Evolutionary conservation across 2,113 vertebrate species (phyloP).

Genomic region (Neoarius graeffei): DNA sequence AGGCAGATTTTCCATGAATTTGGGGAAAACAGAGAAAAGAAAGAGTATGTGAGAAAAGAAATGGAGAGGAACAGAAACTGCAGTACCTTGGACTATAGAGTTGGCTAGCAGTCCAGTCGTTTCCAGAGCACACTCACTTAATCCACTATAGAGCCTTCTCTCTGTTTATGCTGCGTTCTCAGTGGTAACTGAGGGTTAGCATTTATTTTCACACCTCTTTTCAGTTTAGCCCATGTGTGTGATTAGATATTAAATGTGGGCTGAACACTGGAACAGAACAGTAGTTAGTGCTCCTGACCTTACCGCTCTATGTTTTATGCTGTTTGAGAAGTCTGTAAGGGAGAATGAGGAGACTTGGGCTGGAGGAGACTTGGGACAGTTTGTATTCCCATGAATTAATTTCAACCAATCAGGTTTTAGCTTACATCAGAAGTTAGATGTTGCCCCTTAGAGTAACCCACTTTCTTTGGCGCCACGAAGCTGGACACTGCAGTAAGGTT

Average conservation of each 20-base stretch:
- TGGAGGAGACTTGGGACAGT: too few relatives aligned
- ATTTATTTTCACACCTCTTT: not conserved
- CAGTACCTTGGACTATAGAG: not conserved
- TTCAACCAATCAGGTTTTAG: too few relatives aligned
- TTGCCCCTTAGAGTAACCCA: too few relatives aligned
- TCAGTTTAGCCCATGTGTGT: not conserved
- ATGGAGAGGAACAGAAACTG: not conserved
- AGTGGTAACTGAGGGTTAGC: not conserved
- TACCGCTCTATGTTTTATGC: not conserved
- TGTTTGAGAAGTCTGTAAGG: not conserved
- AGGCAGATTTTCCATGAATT: constrained; percentile 30
- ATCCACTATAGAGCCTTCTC: not conserved
- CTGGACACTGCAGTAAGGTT: too few relatives aligned
- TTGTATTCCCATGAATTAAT: too few relatives aligned
- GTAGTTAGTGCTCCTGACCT: not conserved
- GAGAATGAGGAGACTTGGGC: too few relatives aligned
- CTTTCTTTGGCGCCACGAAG: too few relatives aligned
- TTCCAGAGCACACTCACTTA: not conserved
- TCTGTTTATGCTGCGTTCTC: not conserved
- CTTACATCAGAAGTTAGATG: too few relatives aligned
- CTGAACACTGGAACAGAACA: not conserved
- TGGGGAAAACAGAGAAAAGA: not conserved
- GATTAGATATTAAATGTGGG: not conserved
- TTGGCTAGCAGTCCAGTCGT: not conserved
- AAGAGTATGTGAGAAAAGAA: not conserved